phyloP scores from a whole-genome alignment of 2,888 invertebrate genomes.

The Drosophila tanythrix region DNA sequence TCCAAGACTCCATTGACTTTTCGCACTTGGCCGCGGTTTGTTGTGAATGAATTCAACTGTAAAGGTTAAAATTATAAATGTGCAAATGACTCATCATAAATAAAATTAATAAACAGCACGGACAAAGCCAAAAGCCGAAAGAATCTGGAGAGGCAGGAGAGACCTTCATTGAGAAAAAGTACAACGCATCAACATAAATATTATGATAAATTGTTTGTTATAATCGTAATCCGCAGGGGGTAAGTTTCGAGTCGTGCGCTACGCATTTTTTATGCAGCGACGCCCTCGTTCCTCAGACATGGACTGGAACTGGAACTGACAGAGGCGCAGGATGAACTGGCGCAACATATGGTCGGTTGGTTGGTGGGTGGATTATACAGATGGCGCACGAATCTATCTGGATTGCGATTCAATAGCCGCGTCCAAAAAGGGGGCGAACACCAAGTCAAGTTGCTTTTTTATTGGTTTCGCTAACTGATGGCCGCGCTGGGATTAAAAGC shows the following conservation, averaged over 20 bases:
- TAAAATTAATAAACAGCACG: constrained; percentile 83
- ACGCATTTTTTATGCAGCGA: constrained; percentile 67
- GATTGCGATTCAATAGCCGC: constrained; percentile 67
- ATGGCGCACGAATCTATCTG: constrained; percentile 68
- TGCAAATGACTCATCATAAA: constrained; percentile 85
- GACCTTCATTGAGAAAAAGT: constrained; percentile 84
- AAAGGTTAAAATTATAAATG: constrained; percentile 84
- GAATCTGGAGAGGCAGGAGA: constrained; percentile 28
- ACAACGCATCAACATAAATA: constrained; percentile 84
- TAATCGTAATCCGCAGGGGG: constrained; percentile 84
- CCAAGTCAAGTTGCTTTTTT: constrained; percentile 69
- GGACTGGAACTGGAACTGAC: constrained; percentile 18
- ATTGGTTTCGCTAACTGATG: constrained; percentile 65
- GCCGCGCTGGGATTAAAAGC: constrained; percentile 51
- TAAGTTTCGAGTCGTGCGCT: constrained; percentile 81
- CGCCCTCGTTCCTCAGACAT: constrained; percentile 41
- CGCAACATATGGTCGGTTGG: constrained; percentile 83
- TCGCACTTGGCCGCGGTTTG: constrained; percentile 47
- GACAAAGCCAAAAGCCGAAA: constrained; percentile 45
- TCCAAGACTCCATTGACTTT: constrained; percentile 38
- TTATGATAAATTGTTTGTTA: constrained; percentile 84
- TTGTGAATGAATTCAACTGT: constrained; percentile 82
- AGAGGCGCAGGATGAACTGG: constrained; percentile 51
- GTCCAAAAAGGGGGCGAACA: constrained; percentile 22
- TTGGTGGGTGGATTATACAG: constrained; percentile 82